Evolutionary conservation across 2,888 invertebrate species (phyloP).

Genomic region (Meteorus colon): DNA sequence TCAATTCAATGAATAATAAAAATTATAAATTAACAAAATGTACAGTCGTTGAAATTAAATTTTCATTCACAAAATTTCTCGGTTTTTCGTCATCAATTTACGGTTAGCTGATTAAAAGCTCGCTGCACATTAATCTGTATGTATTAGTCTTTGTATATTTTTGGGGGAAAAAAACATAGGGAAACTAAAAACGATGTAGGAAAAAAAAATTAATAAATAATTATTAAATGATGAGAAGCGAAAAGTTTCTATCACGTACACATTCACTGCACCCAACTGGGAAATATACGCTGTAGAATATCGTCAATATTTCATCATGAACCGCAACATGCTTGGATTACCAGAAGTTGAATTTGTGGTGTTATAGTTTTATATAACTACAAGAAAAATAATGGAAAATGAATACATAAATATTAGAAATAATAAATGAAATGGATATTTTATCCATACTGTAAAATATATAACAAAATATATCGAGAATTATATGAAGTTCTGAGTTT

Average conservation of each 20-base stretch:
- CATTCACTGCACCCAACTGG: neutral
- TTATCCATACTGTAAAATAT: neutral
- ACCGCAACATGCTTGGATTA: conserved; percentile 6
- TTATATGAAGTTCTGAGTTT: no score
- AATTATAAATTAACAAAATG: neutral
- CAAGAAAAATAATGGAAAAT: neutral
- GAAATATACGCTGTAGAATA: neutral
- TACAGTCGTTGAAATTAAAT: neutral
- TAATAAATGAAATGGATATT: neutral
- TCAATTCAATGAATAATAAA: neutral
- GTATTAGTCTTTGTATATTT: no score
- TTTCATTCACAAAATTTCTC: neutral
- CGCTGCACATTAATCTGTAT: neutral
- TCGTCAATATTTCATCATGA: conserved; percentile 7
- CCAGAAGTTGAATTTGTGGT: neutral
- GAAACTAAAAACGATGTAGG: neutral
- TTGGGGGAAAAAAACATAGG: neutral
- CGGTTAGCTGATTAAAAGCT: conserved; percentile 1
- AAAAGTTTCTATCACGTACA: neutral
- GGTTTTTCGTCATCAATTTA: neutral
- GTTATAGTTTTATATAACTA: neutral
- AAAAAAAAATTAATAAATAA: neutral
- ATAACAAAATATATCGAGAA: no score
- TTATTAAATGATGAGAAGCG: conserved; percentile 10
- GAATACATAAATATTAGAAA: neutral